Evolutionary conservation across 2,797 vertebrate species (phyloP), one percentile per base, ranked within the genome.

Genomic region (Dendrocincla tyrannina): DNA sequence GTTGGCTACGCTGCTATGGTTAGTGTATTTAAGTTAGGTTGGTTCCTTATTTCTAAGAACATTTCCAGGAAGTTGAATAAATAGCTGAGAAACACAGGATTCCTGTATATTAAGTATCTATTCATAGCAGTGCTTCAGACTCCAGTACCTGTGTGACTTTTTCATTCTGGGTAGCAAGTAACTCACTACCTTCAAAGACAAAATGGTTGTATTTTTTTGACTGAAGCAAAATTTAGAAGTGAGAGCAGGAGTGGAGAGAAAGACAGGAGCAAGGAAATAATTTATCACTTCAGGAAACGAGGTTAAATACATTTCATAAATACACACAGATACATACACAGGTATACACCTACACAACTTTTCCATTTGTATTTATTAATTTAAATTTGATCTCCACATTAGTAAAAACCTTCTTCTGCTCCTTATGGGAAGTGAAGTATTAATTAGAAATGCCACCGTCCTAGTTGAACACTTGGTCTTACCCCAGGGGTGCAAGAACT

Each of bases 401-500:
- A 56, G 46, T 50, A 67, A 67, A 63, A 91, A 22, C 33, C 33
- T 75, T 55, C 6, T 62, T 88, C 35, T 56, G 25, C 16, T 73
- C 25, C 73, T 35, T 46, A 30, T 35, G 67, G 49, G 44, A 92
- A 79, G 28, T 10, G 20, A 91, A 79, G 24, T 2, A 17, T 70
- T 92, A 49, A 35, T 64, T 76, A 77, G 56, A 80, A 93, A 82
- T 76, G 32, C 56, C 84, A 72, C 39, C 24, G 24, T 23, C 35
- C 72, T 53, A 90, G 32, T 25, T 47, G 24, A 63, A 32, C 27
- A 32, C 22, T 41, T 80, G 27, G 39, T 76, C 27, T 91, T 49
- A 62, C 8, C 11, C 59, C 0, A 0, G 30, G 47, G 27, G 18
- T 41, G 28, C 25, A 24, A 6, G 58, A 60, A 23, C 28, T 3